These are phyloP conservation scores for Porites lutea DNA, from an alignment of 64 coral and sea anemone genomes.

Conservation along the genomic window DNA sequence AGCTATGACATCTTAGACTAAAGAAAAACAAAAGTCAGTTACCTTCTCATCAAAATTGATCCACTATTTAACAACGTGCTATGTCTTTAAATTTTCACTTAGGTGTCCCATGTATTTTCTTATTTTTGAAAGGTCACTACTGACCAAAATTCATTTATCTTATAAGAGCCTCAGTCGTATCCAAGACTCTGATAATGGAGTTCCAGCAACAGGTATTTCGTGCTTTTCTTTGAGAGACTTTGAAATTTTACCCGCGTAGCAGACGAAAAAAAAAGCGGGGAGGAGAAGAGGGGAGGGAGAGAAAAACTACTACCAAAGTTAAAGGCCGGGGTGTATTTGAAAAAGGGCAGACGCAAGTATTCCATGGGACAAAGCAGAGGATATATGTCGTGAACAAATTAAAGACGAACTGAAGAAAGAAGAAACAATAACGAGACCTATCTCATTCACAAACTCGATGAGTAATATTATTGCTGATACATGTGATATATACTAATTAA, in stretches of 20 bases:
- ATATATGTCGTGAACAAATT: not conserved
- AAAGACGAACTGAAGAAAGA: not conserved
- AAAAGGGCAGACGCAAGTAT: not conserved
- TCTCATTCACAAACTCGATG: not conserved
- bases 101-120: conserved; percentile 1
- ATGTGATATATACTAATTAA: not conserved
- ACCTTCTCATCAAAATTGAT: not conserved
- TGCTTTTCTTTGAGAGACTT: not conserved
- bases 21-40: not conserved
- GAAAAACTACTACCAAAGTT: not conserved
- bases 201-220: not conserved
- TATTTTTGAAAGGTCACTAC: not conserved
- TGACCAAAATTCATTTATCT: not conserved
- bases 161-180: not conserved
- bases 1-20: not conserved
- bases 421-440: not conserved
- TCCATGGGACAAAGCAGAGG: not conserved
- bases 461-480: conserved; percentile 2
- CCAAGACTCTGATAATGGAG: not conserved
- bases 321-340: not conserved
- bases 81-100: not conserved
- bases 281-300: not conserved
- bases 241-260: not conserved
- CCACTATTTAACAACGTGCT: not conserved
- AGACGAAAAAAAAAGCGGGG: not conserved